Conservation (phyloP, 2,888 invertebrate genomes). For the Acronicta alni region DNA sequence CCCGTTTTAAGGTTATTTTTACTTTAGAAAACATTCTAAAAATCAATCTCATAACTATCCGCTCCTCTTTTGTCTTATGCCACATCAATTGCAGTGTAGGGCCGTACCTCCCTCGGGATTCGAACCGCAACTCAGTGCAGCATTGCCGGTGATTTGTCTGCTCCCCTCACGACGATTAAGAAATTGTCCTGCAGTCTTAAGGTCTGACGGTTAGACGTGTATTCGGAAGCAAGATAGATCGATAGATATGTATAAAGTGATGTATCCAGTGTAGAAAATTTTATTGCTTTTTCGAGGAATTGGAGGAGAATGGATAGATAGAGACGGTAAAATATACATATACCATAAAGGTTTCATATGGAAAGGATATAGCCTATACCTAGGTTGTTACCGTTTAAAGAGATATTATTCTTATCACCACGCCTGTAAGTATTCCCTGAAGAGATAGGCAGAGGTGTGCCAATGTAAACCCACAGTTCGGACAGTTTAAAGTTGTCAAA, state of each 20-base stretch:
- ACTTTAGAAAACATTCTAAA: not conserved
- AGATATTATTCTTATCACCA: no score
- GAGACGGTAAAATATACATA: no score
- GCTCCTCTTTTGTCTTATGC: slow-evolving; percentile 47
- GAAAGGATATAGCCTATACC: no score
- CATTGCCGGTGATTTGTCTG: slow-evolving; percentile 82
- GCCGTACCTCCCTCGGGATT: slow-evolving; percentile 71
- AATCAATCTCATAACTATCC: slow-evolving; percentile 12
- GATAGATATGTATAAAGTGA: slow-evolving; percentile 13
- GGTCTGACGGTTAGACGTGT: slow-evolving; percentile 43
- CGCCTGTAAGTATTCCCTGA: no score
- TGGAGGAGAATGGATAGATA: no score
- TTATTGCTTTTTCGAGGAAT: slow-evolving; percentile 16
- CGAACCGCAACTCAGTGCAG: slow-evolving; percentile 76
- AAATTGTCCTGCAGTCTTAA: slow-evolving; percentile 71
- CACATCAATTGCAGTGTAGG: slow-evolving; percentile 64
- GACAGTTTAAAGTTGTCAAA: no score
- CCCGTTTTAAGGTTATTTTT: no score
- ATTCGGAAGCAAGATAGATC: slow-evolving; percentile 54
- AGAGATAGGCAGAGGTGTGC: no score
- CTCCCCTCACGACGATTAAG: slow-evolving; percentile 80
- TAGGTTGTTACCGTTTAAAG: no score
- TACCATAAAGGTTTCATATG: no score
- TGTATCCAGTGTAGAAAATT: slow-evolving; percentile 4
- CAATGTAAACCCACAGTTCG: no score